These are phyloP conservation scores for Sinotaia quadrata DNA, from an alignment of 2,888 invertebrate genomes.

Conservation along the genomic window DNA sequence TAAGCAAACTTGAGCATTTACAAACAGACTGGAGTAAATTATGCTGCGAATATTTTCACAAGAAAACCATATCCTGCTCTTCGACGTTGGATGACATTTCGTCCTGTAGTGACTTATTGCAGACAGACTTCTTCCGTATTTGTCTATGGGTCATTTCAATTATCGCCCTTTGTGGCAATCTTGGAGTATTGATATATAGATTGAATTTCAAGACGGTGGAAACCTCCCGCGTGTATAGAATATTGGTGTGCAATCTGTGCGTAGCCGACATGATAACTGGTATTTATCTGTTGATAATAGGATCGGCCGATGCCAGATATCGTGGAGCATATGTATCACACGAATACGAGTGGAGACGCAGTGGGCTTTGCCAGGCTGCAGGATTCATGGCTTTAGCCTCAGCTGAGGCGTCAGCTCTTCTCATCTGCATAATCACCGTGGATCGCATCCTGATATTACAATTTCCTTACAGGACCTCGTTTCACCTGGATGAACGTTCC, in stretches of 20 bases:
- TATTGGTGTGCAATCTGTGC: slow-evolving; percentile 24
- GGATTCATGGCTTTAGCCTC: slow-evolving; percentile 20
- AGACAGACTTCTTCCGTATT: slow-evolving; percentile 10
- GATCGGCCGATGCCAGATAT: slow-evolving; percentile 24
- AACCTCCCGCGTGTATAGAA: slow-evolving; percentile 5
- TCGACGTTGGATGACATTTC: slow-evolving; percentile 24
- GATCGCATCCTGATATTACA: slow-evolving; percentile 19
- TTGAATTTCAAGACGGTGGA: slow-evolving; percentile 10
- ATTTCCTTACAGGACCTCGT: slow-evolving; percentile 1
- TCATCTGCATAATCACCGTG: slow-evolving; percentile 23
- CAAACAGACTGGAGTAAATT: slow-evolving; percentile 20
- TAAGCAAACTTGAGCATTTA: background rate
- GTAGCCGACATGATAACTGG: slow-evolving; percentile 27
- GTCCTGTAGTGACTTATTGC: slow-evolving; percentile 23
- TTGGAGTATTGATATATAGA: slow-evolving; percentile 26
- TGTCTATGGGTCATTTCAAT: slow-evolving; percentile 22
- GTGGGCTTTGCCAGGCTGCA: slow-evolving; percentile 17
- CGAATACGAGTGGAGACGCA: slow-evolving; percentile 22
- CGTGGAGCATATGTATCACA: slow-evolving; percentile 7
- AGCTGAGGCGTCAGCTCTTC: slow-evolving; percentile 14
- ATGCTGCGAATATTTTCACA: slow-evolving; percentile 22
- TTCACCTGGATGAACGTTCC: slow-evolving; percentile 25
- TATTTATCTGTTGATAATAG: slow-evolving; percentile 24
- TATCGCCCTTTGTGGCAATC: slow-evolving; percentile 21
- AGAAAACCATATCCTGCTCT: background rate